Base-by-base conservation (phyloP, 2,797 vertebrate genomes). In the Octomys mimax region DNA sequence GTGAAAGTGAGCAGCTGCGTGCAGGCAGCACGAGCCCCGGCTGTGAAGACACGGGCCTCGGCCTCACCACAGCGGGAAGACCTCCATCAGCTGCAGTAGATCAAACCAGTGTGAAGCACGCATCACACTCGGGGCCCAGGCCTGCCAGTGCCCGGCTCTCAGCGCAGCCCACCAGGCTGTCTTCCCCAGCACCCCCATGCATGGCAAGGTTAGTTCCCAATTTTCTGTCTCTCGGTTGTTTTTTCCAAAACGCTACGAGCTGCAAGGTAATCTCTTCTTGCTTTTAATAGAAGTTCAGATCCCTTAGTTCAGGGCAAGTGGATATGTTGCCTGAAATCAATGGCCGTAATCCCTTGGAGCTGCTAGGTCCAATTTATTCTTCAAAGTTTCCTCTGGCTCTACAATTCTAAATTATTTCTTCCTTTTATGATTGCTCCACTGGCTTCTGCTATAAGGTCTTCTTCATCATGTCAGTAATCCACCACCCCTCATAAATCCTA, bases 291-390 rank as follows among this genome's bases (percentile, higher is more conserved):
- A 82, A 82, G 62, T 95, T 86, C 64, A 96, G 85, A 96, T 88
- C 42, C 82, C 70, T 73, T 31, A 57, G 94, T 95, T 95, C 94
- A 92, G 79, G 88, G n/a, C 66, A 96, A 92, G 94, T 89, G 79
- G 86, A 42, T 94, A n/a, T 94, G 86, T 70, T 95, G 73, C 83
- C 90, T 95, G 61, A 94, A 97, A 96, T 96, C 93, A 94, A 89
- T 96, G 95, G 86, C 83, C 49, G 5, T 96, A 81, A 97, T 96
- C 95, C 90, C 73, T 91, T 39, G 42, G 71, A 92, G 77, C 61
- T 94, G 21, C 84, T 28, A 79, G 78, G 87, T 57, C 82, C 75
- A 88, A 94, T 39, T 49, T 64, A 92, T 31, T 93, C 59, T 33
- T 59, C 26, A 12, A 62, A 46, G 64, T 87, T 97, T 96, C 91